These are phyloP conservation scores for Carcina quercana DNA, from an alignment of 2,888 invertebrate genomes.

Conservation along the genomic window DNA sequence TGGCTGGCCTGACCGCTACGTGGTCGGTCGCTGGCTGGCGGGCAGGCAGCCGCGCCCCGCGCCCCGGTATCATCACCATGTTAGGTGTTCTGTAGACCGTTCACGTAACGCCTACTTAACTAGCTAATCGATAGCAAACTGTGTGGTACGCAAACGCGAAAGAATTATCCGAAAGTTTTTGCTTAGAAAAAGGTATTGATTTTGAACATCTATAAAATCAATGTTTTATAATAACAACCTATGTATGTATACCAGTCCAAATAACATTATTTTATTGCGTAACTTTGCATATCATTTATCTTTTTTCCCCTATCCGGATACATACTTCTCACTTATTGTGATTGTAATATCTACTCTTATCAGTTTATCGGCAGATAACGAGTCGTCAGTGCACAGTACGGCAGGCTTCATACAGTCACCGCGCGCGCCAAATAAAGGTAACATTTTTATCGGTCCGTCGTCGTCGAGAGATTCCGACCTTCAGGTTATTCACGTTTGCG, in stretches of 20 bases:
- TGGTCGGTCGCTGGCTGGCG: constrained; percentile 26
- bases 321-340: too few species aligned
- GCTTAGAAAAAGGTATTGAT: too few species aligned
- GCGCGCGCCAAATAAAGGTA: too few species aligned
- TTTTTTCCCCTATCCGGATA: too few species aligned
- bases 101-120: constrained; percentile 30
- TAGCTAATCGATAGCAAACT: constrained; percentile 23
- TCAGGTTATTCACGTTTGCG: constrained; percentile 10
- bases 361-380: too few species aligned
- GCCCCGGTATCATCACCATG: constrained; percentile 34
- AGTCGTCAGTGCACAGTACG: too few species aligned
- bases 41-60: constrained; percentile 32
- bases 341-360: not conserved
- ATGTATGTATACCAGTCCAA: too few species aligned
- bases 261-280: too few species aligned
- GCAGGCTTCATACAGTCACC: too few species aligned
- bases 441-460: constrained; percentile 2
- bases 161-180: constrained; percentile 20
- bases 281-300: too few species aligned
- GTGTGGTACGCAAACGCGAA: constrained; percentile 24
- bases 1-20: constrained; percentile 50
- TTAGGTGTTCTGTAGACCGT: constrained; percentile 27
- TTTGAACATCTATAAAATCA: too few species aligned
- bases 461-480: constrained; percentile 15
- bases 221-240: too few species aligned